Percentiles rank a stretch among this genome's conserved stretches.
phyloP scores from a whole-genome alignment of 2,113 vertebrate genomes.

The Sceloporus tristichus region DNA sequence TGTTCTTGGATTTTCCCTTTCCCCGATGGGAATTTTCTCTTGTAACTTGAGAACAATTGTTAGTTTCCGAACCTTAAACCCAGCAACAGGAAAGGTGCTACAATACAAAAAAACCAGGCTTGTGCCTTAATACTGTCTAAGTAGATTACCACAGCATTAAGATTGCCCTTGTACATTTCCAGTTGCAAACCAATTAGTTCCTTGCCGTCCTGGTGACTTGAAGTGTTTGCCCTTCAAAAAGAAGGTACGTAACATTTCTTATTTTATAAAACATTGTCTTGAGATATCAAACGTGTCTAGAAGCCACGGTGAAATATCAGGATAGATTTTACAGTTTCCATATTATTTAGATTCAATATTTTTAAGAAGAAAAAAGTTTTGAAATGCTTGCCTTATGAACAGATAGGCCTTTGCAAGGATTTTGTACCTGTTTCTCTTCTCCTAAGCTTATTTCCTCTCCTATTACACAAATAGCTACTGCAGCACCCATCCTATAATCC shows the following conservation, averaged over 20 bases:
- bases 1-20: neutral
- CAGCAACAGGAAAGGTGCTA: constrained; percentile 19
- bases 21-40: neutral
- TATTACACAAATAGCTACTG: no score
- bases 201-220: constrained; percentile 27
- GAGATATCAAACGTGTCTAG: neutral
- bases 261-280: no score
- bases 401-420: no score
- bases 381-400: neutral
- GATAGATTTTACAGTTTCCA: neutral
- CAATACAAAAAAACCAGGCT: constrained; percentile 20
- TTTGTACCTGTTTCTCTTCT: no score
- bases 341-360: no score
- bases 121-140: constrained; percentile 70
- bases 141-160: constrained; percentile 68
- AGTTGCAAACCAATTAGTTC: constrained; percentile 12
- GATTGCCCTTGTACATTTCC: neutral
- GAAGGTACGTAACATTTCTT: constrained; percentile 67
- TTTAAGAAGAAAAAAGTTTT: neutral
- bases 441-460: no score
- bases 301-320: neutral
- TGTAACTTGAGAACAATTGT: constrained; percentile 21
- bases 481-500: no score
- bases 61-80: constrained; percentile 10
- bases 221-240: constrained; percentile 45